Evolutionary conservation across 1,140 invertebrate species (phyloP).

Genomic region (Caenorhabditis briggsae): DNA sequence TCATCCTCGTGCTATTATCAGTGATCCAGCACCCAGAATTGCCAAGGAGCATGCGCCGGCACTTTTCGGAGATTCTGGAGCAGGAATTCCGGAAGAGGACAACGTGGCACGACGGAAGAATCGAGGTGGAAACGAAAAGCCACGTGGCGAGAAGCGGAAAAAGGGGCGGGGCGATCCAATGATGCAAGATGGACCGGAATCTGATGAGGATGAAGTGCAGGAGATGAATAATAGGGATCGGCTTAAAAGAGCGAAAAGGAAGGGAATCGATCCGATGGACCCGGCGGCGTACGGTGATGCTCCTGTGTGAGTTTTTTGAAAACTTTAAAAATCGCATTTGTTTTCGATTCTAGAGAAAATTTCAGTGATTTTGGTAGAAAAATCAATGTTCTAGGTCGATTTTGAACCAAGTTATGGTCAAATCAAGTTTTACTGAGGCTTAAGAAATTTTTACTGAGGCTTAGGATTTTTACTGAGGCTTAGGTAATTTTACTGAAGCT

Average conservation of each 20-base stretch:
- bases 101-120: background rate
- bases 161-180: slow-evolving; percentile 23
- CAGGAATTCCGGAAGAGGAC: background rate
- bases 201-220: slow-evolving; percentile 46
- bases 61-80: background rate
- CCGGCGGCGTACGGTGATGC: slow-evolving; percentile 75
- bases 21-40: slow-evolving; percentile 69
- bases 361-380: too few relatives aligned
- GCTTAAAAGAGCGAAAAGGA: slow-evolving; percentile 70
- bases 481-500: too few relatives aligned
- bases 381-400: too few relatives aligned
- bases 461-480: too few relatives aligned
- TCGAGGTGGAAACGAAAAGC: background rate
- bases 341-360: too few relatives aligned
- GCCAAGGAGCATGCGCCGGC: slow-evolving; percentile 34
- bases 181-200: slow-evolving; percentile 12
- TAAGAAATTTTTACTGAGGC: too few relatives aligned
- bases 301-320: slow-evolving; percentile 63
- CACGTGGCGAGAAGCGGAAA: slow-evolving; percentile 32
- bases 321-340: background rate
- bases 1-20: slow-evolving; percentile 73
- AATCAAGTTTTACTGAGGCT: too few relatives aligned
- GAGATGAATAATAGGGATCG: slow-evolving; percentile 70
- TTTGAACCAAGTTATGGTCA: too few relatives aligned
- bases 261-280: slow-evolving; percentile 76